These are phyloP conservation scores for Callocephalon fimbriatum DNA, from an alignment of 2,113 vertebrate genomes.

Conservation along the genomic window DNA sequence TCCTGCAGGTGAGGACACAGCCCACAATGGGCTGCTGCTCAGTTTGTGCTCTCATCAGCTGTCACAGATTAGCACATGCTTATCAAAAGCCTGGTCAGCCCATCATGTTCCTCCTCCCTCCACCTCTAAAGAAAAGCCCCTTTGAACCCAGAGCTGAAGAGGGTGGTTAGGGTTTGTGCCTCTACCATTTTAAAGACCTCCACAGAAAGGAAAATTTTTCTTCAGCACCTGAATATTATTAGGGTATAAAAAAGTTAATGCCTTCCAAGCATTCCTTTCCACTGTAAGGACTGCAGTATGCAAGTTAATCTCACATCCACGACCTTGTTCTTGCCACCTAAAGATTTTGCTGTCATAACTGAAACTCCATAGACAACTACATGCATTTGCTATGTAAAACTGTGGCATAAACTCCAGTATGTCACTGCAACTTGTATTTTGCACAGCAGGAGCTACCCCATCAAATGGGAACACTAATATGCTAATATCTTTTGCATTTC, in stretches of 20 bases:
- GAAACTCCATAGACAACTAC: background rate
- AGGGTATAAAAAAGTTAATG: background rate
- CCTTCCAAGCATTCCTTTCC: background rate
- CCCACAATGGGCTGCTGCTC: background rate
- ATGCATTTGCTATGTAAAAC: background rate
- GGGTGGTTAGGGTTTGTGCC: background rate
- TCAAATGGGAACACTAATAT: background rate
- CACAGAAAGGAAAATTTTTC: background rate
- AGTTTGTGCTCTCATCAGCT: background rate
- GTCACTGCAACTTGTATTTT: background rate
- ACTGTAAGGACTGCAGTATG: background rate
- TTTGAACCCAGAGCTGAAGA: background rate
- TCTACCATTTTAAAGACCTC: background rate
- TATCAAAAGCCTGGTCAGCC: background rate
- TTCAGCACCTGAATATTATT: background rate
- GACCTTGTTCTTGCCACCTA: conserved; percentile 1
- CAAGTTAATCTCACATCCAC: background rate
- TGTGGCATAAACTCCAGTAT: background rate
- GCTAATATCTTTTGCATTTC: background rate
- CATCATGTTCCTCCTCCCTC: background rate
- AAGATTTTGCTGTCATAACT: background rate
- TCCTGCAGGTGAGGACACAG: background rate
- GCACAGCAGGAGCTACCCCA: background rate
- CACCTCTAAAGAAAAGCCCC: background rate
- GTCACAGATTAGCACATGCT: background rate